phyloP scores from a whole-genome alignment of 2,113 vertebrate genomes.

The Sisor rabdophorus region DNA sequence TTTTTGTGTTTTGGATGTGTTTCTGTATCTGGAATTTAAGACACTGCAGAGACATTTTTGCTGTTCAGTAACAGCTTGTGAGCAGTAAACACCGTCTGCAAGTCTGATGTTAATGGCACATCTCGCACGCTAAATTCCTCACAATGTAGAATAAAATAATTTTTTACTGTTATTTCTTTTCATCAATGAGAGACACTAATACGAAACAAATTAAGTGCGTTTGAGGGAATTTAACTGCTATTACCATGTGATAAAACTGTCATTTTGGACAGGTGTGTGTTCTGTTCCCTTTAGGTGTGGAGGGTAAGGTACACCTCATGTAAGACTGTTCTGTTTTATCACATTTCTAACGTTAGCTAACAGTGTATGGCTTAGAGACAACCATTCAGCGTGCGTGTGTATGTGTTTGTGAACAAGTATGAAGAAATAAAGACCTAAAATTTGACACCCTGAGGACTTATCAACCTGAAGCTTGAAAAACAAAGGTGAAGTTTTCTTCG shows the following conservation, averaged over 20 bases:
- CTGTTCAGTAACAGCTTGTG: neutral
- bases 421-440: too few species aligned
- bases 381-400: neutral
- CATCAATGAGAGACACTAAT: too few species aligned
- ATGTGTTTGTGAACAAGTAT: too few species aligned
- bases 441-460: too few species aligned
- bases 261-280: conserved; percentile 36
- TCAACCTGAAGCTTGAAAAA: neutral
- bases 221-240: too few species aligned
- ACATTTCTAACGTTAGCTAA: conserved; percentile 20
- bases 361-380: conserved; percentile 29
- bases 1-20: neutral
- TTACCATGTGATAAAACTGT: too few species aligned
- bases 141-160: too few species aligned
- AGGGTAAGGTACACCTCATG: conserved; percentile 38
- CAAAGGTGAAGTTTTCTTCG: too few species aligned
- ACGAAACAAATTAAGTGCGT: too few species aligned
- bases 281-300: conserved; percentile 50
- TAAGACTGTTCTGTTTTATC: neutral
- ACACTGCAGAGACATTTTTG: neutral
- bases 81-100: neutral
- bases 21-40: neutral
- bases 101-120: neutral
- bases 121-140: neutral
- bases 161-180: too few species aligned